phyloP scores from a whole-genome alignment of 1,140 invertebrate genomes.

The Pemphigus obesinymphae region DNA sequence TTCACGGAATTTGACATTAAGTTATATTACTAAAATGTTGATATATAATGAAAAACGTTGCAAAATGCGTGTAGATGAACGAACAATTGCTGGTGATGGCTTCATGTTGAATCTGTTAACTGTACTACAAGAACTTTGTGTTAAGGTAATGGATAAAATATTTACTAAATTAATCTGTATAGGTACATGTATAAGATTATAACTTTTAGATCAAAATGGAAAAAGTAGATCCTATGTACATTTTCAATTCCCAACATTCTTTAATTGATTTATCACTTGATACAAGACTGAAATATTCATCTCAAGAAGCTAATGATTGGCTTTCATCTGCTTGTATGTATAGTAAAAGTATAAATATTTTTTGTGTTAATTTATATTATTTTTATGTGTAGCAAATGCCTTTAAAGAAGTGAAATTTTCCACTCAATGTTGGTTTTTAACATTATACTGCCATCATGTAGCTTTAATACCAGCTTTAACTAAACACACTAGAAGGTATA shows the following conservation, averaged over 20 bases:
- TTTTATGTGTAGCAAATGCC: not conserved
- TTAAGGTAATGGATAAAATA: slow-evolving; percentile 43
- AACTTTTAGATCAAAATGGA: slow-evolving; percentile 62
- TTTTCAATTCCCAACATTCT: slow-evolving; percentile 51
- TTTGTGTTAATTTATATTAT: not conserved
- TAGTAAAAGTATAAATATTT: not conserved
- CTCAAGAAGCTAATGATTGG: slow-evolving; percentile 75
- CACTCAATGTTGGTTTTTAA: slow-evolving; percentile 95
- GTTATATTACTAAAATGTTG: slow-evolving; percentile 72
- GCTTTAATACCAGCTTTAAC: slow-evolving; percentile 81
- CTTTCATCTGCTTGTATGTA: slow-evolving; percentile 50
- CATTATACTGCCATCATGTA: slow-evolving; percentile 87
- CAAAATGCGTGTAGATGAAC: slow-evolving; percentile 83
- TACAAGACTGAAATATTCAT: slow-evolving; percentile 75
- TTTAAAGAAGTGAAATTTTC: slow-evolving; percentile 76
- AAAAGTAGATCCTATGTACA: slow-evolving; percentile 77
- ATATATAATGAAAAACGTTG: slow-evolving; percentile 78
- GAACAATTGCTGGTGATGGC: slow-evolving; percentile 80
- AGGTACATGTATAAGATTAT: not conserved
- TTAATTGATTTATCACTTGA: slow-evolving; percentile 66
- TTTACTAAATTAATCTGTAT: not conserved
- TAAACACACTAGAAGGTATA: slow-evolving; percentile 75
- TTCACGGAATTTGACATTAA: slow-evolving; percentile 68
- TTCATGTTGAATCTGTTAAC: slow-evolving; percentile 91
- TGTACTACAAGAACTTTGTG: slow-evolving; percentile 68